Percentiles rank a stretch among this genome's conserved stretches.
Conservation (phyloP, 2,888 invertebrate genomes). For the Oegoconia quadripuncta region DNA sequence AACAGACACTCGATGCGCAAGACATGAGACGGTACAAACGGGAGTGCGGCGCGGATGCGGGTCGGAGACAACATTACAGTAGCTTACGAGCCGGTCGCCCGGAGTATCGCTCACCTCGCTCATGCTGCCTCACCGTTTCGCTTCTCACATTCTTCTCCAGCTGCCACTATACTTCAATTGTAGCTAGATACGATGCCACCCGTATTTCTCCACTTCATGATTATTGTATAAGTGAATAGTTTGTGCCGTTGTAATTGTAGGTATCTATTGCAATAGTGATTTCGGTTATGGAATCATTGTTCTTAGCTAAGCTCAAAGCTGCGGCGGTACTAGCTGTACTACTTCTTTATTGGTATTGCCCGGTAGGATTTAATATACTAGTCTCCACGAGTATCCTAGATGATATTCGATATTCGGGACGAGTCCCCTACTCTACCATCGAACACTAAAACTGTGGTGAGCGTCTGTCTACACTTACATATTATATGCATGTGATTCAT, state of each 20-base stretch:
- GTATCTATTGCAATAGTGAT: constrained; percentile 32
- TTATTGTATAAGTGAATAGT: constrained; percentile 34
- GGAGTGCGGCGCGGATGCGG: constrained; percentile 35
- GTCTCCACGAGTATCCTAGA: constrained; percentile 54
- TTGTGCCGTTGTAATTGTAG: constrained; percentile 24
- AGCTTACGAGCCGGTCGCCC: constrained; percentile 20
- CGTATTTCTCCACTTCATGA: constrained; percentile 26
- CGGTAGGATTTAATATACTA: constrained; percentile 38
- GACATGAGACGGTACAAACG: constrained; percentile 69
- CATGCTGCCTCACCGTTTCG: constrained; percentile 20
- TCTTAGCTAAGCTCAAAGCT: constrained; percentile 64
- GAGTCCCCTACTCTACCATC: constrained; percentile 67
- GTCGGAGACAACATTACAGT: constrained; percentile 20
- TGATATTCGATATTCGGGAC: constrained; percentile 47
- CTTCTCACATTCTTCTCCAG: constrained; percentile 15
- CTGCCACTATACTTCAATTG: constrained; percentile 18
- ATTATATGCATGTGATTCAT: constrained; percentile 51
- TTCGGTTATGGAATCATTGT: constrained; percentile 30
- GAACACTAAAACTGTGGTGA: constrained; percentile 57
- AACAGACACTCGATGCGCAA: constrained; percentile 72
- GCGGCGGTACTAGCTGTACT: constrained; percentile 59
- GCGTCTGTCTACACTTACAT: constrained; percentile 62
- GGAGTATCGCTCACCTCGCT: constrained; percentile 27
- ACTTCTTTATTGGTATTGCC: constrained; percentile 35
- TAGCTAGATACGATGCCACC: constrained; percentile 27